These are phyloP conservation scores for Chaetodon trifascialis DNA, from an alignment of 2,113 vertebrate species.

Conservation along the genomic window DNA sequence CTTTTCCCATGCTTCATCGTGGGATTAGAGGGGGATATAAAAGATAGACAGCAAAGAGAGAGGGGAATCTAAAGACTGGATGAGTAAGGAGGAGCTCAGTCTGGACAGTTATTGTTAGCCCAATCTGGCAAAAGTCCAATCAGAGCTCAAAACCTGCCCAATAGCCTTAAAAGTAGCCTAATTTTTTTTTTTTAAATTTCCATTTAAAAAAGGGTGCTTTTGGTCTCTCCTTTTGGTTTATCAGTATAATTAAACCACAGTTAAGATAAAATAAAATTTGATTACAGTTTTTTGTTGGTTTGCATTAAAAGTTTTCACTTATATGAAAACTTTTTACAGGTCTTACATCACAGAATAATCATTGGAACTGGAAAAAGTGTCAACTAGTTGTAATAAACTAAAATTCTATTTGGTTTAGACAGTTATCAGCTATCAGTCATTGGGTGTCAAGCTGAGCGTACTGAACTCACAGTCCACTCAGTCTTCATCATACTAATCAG, in stretches of 20 bases:
- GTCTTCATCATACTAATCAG: background rate
- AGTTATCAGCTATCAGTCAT: background rate
- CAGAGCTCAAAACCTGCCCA: background rate
- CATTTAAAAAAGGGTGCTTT: background rate
- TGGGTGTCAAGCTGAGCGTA: background rate
- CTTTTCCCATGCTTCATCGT: background rate
- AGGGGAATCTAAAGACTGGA: background rate
- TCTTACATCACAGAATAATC: background rate
- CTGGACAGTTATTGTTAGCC: background rate
- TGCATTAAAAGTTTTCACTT: background rate
- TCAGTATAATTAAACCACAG: background rate
- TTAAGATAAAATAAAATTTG: too few relatives aligned
- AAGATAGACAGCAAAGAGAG: background rate
- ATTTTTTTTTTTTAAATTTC: background rate
- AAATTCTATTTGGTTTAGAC: slow-evolving; percentile 2
- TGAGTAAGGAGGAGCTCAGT: background rate
- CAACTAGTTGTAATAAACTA: background rate
- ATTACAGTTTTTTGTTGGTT: background rate
- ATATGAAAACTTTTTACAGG: background rate
- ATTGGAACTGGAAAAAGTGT: background rate
- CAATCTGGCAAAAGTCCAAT: background rate
- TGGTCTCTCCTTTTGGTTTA: background rate
- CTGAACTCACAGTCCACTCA: background rate
- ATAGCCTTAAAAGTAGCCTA: background rate
- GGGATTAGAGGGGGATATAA: background rate